phyloP scores from a whole-genome alignment of 1,140 invertebrate species.

The Sarcophaga bullata region DNA sequence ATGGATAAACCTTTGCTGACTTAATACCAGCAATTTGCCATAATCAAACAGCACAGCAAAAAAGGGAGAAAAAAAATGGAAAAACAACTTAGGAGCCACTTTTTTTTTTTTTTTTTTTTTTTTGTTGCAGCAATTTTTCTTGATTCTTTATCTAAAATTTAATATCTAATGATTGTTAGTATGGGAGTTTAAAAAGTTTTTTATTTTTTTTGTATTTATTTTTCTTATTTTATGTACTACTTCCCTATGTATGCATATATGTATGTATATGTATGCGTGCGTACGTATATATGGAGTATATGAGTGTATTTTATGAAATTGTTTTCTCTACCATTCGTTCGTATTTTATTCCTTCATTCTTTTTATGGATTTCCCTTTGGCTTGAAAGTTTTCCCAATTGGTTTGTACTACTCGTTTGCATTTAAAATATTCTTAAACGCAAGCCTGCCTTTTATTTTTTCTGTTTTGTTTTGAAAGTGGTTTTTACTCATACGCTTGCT shows the following conservation, averaged over 20 bases:
- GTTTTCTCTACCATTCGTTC: neutral
- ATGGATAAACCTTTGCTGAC: too few relatives aligned
- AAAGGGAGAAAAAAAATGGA: too few relatives aligned
- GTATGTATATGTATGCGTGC: neutral
- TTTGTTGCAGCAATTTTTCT: neutral
- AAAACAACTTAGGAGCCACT: too few relatives aligned
- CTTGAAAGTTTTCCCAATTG: slow-evolving; percentile 18
- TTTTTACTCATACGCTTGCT: neutral
- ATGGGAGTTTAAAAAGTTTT: too few relatives aligned
- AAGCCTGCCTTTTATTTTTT: neutral
- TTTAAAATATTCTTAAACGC: slow-evolving; percentile 1
- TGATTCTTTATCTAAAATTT: neutral
- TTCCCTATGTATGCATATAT: neutral
- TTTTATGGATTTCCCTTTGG: slow-evolving; percentile 9
- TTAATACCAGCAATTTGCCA: neutral
- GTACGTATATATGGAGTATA: neutral
- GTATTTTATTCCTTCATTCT: neutral
- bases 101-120: too few relatives aligned
- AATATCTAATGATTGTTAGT: slow-evolving; percentile 15
- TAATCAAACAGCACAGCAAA: neutral
- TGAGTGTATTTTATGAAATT: neutral
- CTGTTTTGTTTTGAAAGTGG: neutral
- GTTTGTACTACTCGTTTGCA: slow-evolving; percentile 19
- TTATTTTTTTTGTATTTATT: too few relatives aligned
- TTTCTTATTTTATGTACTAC: too few relatives aligned